Evolutionary conservation across 2,113 vertebrate species (phyloP), one percentile per base, ranked within the genome.

Genomic region (Brachirus orientalis): DNA sequence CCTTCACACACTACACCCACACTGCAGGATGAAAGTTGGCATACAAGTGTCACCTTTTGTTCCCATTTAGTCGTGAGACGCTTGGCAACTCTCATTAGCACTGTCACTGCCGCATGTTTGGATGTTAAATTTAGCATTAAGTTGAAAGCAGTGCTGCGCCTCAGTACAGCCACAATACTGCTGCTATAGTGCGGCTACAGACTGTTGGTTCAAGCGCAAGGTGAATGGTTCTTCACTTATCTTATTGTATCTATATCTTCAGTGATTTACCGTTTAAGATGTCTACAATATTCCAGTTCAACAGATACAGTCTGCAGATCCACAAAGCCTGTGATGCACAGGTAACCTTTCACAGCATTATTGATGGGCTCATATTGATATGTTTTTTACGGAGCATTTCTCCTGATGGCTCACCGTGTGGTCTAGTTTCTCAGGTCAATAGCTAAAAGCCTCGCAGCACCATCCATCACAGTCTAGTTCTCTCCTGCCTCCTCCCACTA

Each of bases 381-480:
- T 45, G 70, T 48, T 57, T 77, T 75, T 77, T 78, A 85, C 69
- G 61, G 55, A 52, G 46, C 51, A 71, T 76, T 82, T 80, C 75
- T 85, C 68, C 64, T 63, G 65, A 84, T 76, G 47, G 78, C 73
- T 62, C 71, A 35, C 55, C 19, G 44, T 68, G 71, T 56, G 59
- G 75, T 75, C 65, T 28, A 45, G 46, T 60, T 75, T 82, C 40
- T 66, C 63, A 54, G 77, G 83, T 88, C 87, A 88, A 67, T 76
- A 76, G 82, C 73, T 76, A 57, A 83, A 77, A 88, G 76, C 78
- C 50, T 83, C 69, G 79, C 67, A 44, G 64, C 79, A 73, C 75
- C 82, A 84, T 89, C 79, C 77, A 79, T 88, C 87, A 86, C 58
- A 56, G 74, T 74, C 76, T 72, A 13, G 67, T 86, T 76, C 55